phyloP scores from a whole-genome alignment of 2,888 invertebrate genomes.

The Nymphalis polychloros region DNA sequence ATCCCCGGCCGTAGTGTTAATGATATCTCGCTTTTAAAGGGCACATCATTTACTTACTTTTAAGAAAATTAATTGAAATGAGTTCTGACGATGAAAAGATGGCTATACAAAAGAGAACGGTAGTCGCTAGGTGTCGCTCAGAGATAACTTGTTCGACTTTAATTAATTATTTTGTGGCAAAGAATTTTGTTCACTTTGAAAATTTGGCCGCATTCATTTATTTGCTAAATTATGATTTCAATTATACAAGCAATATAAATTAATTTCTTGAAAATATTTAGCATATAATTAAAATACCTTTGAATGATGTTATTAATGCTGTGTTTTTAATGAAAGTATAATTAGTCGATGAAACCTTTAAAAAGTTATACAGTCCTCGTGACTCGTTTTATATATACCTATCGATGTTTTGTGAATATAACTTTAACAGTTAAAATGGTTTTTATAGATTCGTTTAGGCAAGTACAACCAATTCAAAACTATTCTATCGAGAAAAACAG shows the following conservation, averaged over 20 bases:
- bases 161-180: constrained; percentile 78
- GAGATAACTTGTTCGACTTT: constrained; percentile 79
- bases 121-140: constrained; percentile 77
- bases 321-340: no score
- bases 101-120: constrained; percentile 73
- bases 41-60: constrained; percentile 81
- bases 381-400: no score
- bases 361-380: no score
- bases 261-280: constrained; percentile 16
- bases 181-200: constrained; percentile 73
- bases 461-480: no score
- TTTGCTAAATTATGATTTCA: constrained; percentile 62
- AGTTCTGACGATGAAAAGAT: constrained; percentile 81
- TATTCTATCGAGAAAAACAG: no score
- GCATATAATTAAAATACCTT: no score
- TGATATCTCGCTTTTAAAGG: constrained; percentile 80
- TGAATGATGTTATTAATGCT: no score
- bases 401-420: no score
- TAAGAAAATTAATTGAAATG: constrained; percentile 81
- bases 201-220: constrained; percentile 61
- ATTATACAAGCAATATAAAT: constrained; percentile 58
- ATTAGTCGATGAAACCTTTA: no score
- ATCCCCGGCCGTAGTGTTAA: constrained; percentile 67
- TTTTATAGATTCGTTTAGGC: no score
- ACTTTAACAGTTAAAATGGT: no score